Conservation (phyloP, 1,140 invertebrate species). For the Camponotus floridanus region DNA sequence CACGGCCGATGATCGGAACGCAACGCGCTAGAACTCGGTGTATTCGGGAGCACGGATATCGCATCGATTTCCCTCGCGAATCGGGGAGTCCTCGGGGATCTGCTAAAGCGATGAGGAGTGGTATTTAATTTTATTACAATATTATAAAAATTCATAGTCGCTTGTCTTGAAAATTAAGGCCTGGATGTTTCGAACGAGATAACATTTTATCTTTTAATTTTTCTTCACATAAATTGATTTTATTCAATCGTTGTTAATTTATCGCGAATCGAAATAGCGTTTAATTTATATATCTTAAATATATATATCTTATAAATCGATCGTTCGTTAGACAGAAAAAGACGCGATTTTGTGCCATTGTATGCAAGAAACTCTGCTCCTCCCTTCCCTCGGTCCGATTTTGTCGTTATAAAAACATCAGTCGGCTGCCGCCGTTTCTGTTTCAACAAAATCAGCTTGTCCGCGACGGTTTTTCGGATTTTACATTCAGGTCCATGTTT, state of each 20-base stretch:
- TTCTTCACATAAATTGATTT: slow-evolving; percentile 10
- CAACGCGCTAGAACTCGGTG: neutral
- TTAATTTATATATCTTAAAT: neutral
- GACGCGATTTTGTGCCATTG: slow-evolving; percentile 26
- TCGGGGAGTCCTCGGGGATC: neutral
- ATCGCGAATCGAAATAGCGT: neutral
- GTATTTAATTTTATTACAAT: neutral
- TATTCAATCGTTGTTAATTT: slow-evolving; percentile 33
- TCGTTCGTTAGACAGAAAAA: neutral
- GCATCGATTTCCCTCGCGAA: neutral
- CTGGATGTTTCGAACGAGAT: slow-evolving; percentile 6
- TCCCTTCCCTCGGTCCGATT: slow-evolving; percentile 56
- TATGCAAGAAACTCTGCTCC: slow-evolving; percentile 34
- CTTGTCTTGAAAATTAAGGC: neutral
- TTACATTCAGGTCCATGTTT: slow-evolving; percentile 76
- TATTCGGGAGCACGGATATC: neutral
- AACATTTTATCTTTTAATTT: slow-evolving; percentile 23
- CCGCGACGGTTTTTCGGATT: slow-evolving; percentile 69
- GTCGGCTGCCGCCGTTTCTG: slow-evolving; percentile 61
- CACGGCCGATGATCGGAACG: slow-evolving; percentile 37
- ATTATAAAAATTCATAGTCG: neutral
- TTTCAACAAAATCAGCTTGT: slow-evolving; percentile 72
- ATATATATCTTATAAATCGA: neutral
- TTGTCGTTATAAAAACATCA: slow-evolving; percentile 71
- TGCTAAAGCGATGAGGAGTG: neutral